These are phyloP conservation scores for Chloroceryle amazona DNA, from an alignment of 2,797 vertebrate species.

Conservation along the genomic window DNA sequence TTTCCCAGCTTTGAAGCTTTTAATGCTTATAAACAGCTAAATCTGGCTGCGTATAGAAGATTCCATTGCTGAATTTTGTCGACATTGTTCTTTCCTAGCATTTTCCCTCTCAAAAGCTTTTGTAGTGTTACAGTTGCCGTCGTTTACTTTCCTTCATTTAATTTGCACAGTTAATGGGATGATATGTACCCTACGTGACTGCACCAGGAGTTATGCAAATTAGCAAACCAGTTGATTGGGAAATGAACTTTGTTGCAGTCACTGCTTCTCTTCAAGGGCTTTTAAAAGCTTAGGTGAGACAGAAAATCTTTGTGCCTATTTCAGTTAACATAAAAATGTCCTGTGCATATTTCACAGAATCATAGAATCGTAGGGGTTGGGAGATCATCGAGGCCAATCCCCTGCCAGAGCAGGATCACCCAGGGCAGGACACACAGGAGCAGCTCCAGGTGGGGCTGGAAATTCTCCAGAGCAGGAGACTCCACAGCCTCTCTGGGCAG, in stretches of 20 bases:
- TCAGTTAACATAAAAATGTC: background rate
- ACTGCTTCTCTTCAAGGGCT: background rate
- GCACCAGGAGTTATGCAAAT: slow-evolving; percentile 5
- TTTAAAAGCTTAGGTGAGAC: background rate
- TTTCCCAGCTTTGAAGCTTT: background rate
- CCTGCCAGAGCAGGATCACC: background rate
- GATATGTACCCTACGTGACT: background rate
- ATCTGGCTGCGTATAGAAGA: background rate
- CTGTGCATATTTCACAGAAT: background rate
- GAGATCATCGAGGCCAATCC: background rate
- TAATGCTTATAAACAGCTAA: background rate
- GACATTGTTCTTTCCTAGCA: background rate
- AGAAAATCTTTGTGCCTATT: background rate
- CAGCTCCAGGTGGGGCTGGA: too few relatives aligned
- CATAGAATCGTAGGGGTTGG: background rate
- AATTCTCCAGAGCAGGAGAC: too few relatives aligned
- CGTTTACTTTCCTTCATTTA: slow-evolving; percentile 46
- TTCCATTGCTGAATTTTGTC: background rate
- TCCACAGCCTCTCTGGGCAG: too few relatives aligned
- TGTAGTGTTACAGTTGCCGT: background rate
- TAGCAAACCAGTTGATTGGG: slow-evolving; percentile 11
- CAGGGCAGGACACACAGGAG: background rate
- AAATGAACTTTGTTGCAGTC: background rate
- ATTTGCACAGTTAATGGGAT: slow-evolving; percentile 11
- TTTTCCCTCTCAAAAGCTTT: slow-evolving; percentile 34